Percentiles rank a stretch among this genome's conserved stretches.
phyloP scores from a whole-genome alignment of 2,113 vertebrate species.

The Delphinapterus leucas region DNA sequence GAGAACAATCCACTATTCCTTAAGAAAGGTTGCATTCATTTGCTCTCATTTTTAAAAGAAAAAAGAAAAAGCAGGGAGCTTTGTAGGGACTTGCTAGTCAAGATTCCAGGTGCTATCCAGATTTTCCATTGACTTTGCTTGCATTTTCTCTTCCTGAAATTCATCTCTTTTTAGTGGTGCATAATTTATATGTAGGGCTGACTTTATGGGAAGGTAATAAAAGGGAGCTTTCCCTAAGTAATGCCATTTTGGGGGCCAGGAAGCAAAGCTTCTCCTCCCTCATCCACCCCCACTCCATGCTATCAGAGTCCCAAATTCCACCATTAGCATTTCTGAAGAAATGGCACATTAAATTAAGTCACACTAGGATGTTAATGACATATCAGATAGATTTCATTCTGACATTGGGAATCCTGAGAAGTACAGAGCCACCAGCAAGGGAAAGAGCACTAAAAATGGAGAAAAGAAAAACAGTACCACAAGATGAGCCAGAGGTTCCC shows the following conservation, averaged over 20 bases:
- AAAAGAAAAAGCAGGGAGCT: background rate
- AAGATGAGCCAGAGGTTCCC: background rate
- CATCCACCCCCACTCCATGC: background rate
- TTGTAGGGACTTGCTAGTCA: background rate
- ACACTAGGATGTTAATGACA: constrained; percentile 40
- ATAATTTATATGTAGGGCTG: background rate
- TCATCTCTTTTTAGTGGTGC: background rate
- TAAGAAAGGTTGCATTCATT: background rate
- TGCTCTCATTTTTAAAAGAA: background rate
- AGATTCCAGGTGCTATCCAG: background rate
- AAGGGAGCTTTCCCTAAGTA: constrained; percentile 34
- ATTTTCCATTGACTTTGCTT: background rate
- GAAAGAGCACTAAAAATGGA: background rate
- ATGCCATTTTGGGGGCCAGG: background rate
- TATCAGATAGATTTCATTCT: constrained; percentile 43
- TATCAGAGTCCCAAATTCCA: background rate
- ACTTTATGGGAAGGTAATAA: constrained; percentile 15
- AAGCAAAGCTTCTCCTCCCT: constrained; percentile 5
- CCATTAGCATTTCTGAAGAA: constrained; percentile 70
- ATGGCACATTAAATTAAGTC: constrained; percentile 36
- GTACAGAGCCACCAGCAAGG: background rate
- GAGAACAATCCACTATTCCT: background rate
- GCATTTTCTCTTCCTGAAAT: background rate
- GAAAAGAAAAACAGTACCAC: background rate
- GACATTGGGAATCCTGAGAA: background rate